Conservation (phyloP, 2,113 vertebrate species). For the Zapornia atra region DNA sequence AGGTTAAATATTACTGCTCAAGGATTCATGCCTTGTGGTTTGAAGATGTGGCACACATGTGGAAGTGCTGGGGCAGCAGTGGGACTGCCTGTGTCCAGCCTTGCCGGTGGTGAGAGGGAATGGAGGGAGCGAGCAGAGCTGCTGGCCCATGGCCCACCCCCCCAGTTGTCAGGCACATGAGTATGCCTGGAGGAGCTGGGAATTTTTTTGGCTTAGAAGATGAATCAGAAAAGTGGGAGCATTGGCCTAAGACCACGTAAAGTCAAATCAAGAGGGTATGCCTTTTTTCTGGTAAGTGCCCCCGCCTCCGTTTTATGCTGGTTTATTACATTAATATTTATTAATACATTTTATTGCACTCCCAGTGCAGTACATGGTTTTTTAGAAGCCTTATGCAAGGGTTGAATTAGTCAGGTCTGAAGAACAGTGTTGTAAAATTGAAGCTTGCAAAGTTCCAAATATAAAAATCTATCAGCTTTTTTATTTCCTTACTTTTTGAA, state of each 20-base stretch:
- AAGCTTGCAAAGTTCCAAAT: background rate
- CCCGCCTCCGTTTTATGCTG: background rate
- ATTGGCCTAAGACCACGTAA: background rate
- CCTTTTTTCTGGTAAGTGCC: background rate
- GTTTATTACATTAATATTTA: too few relatives aligned
- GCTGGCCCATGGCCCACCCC: background rate
- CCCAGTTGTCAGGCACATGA: accelerated
- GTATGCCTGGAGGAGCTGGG: background rate
- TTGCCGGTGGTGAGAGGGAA: background rate
- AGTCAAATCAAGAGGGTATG: background rate
- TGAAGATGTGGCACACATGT: background rate
- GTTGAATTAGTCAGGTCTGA: background rate
- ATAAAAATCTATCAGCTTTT: background rate
- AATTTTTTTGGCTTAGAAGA: background rate
- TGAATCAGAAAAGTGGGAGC: background rate
- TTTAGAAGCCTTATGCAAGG: background rate
- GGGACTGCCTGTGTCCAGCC: background rate
- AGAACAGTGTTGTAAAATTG: background rate
- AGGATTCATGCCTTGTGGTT: accelerated
- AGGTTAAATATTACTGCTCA: background rate
- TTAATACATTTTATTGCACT: background rate
- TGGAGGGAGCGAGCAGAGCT: background rate
- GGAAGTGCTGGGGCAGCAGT: background rate
- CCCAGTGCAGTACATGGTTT: background rate
- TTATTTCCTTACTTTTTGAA: background rate